A percentile compares a stretch with the other conserved stretches of the same genome.
Conservation (phyloP, 2,797 vertebrate genomes). For the Tinamus major region DNA sequence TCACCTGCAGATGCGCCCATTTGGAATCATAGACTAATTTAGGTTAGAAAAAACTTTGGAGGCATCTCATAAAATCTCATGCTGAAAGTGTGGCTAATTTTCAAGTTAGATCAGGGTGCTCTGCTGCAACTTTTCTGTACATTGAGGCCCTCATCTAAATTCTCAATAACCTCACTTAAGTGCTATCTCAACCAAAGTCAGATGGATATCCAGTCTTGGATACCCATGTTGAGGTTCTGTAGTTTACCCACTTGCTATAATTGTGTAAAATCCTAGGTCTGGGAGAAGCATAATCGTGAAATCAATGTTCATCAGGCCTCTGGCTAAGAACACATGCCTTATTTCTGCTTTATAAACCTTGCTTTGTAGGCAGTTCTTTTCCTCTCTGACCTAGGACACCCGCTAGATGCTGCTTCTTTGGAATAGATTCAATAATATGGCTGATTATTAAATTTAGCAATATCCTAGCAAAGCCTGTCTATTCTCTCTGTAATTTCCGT, state of each 20-base stretch:
- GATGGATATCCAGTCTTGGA: not conserved
- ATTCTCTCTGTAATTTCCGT: not conserved
- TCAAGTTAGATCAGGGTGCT: not conserved
- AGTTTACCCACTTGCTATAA: not conserved
- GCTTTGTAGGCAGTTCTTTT: not conserved
- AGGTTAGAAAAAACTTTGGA: not conserved
- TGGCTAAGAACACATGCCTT: not conserved
- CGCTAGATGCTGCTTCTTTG: not conserved
- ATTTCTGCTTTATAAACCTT: conserved; percentile 41
- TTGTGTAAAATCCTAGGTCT: not conserved
- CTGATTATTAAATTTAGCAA: not conserved
- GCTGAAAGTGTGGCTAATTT: not conserved
- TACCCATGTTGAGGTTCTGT: not conserved
- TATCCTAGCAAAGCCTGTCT: not conserved
- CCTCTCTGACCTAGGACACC: not conserved
- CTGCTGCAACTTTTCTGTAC: not conserved
- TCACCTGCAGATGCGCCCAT: not conserved
- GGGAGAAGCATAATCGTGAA: not conserved
- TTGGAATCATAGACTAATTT: not conserved
- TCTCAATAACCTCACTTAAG: fast-evolving
- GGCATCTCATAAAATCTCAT: not conserved
- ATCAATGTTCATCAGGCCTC: not conserved
- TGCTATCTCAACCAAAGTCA: not conserved
- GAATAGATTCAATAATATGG: not conserved
- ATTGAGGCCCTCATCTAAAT: not conserved